phyloP scores from a whole-genome alignment of 53 echinoderm and acorn worm genomes.

The Temnopleurus reevesii region DNA sequence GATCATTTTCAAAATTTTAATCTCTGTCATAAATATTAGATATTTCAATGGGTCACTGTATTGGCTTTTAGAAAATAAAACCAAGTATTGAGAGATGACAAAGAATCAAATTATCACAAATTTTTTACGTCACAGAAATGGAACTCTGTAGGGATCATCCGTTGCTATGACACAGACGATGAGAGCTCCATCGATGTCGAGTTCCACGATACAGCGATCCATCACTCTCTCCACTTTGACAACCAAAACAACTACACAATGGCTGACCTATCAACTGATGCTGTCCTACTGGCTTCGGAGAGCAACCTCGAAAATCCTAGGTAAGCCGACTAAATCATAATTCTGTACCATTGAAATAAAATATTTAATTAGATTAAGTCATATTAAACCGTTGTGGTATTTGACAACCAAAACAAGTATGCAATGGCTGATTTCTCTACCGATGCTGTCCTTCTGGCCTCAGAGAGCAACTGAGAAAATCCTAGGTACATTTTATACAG shows the following conservation, averaged over 20 bases:
- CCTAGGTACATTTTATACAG: too few species aligned
- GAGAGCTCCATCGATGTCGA: conserved; percentile 96
- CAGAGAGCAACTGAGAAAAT: conserved; percentile 70
- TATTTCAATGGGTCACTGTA: too few species aligned
- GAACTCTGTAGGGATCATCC: conserved; percentile 85
- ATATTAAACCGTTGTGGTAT: too few species aligned
- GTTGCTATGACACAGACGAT: conserved; percentile 91
- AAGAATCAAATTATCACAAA: too few species aligned
- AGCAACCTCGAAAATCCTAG: conserved; percentile 70
- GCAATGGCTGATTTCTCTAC: conserved; percentile 86
- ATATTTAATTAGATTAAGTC: too few species aligned
- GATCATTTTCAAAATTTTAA: too few species aligned
- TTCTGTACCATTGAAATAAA: too few species aligned
- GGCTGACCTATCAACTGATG: conserved; percentile 81
- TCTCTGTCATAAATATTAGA: too few species aligned
- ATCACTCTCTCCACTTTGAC: conserved; percentile 93
- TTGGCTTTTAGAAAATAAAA: too few species aligned
- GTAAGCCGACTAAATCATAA: too few species aligned
- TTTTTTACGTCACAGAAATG: conserved; percentile 90
- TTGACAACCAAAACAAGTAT: conserved; percentile 87
- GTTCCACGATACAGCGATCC: conserved; percentile 93
- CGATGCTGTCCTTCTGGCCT: conserved; percentile 80
- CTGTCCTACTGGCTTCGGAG: conserved; percentile 82
- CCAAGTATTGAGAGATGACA: too few species aligned
- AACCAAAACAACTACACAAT: conserved; percentile 88